These are phyloP conservation scores for Hippopotamyrus pictus DNA, from an alignment of 2,797 vertebrate species.

Conservation along the genomic window DNA sequence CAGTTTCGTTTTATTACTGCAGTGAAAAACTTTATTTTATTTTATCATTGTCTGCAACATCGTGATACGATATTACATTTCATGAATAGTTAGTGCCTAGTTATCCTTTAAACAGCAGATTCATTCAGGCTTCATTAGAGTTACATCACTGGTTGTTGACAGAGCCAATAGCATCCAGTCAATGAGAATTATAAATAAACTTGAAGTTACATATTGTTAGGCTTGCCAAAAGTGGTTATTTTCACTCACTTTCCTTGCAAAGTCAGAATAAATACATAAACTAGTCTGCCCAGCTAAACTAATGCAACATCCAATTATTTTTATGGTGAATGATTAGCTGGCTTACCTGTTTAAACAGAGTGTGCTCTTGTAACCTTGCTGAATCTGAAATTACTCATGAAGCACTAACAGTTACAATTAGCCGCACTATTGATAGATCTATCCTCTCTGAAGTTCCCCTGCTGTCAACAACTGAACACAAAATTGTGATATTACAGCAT, in stretches of 20 bases:
- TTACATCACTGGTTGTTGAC: background rate
- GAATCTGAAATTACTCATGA: background rate
- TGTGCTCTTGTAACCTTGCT: background rate
- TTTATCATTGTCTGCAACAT: conserved; percentile 36
- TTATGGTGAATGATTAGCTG: background rate
- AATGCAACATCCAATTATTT: background rate
- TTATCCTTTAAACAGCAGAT: background rate
- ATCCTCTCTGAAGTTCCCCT: background rate
- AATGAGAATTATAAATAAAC: background rate
- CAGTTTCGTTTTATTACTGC: conserved; percentile 48
- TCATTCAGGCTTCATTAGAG: background rate
- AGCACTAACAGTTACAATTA: background rate
- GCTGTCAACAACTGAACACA: background rate
- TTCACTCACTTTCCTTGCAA: background rate
- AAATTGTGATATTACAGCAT: background rate
- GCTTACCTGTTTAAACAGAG: background rate
- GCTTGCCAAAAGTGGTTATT: background rate
- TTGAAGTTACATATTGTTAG: background rate
- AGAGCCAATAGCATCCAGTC: background rate
- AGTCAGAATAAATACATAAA: background rate
- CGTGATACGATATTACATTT: background rate
- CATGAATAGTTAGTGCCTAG: background rate
- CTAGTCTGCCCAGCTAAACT: background rate
- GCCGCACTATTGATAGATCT: background rate
- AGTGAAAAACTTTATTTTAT: conserved; percentile 38